Percentiles rank a stretch among this genome's conserved stretches.
phyloP scores from a whole-genome alignment of 2,888 invertebrate genomes.

The Noctua janthe region DNA sequence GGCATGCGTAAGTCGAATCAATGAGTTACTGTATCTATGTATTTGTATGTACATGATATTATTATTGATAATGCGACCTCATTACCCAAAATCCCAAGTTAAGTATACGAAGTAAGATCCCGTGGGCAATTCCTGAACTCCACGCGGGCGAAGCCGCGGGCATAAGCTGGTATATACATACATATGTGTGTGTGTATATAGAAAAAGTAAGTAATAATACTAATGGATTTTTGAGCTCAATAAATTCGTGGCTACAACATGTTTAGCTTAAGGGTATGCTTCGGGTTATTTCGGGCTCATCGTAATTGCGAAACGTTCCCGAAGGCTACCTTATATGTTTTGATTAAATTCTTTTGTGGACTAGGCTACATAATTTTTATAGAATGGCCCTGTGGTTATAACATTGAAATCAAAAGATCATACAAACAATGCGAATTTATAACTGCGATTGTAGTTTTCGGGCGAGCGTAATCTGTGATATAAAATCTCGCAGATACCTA shows the following conservation, averaged over 20 bases:
- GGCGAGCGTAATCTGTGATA: conserved; percentile 1
- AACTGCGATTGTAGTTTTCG: conserved; percentile 1
- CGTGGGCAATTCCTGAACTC: too few relatives aligned
- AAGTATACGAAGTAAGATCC: too few relatives aligned
- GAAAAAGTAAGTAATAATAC: conserved; percentile 3
- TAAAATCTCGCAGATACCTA: not conserved
- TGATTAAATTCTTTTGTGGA: conserved; percentile 5
- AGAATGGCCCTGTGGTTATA: conserved; percentile 3
- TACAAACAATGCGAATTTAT: conserved; percentile 3
- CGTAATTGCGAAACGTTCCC: not conserved
- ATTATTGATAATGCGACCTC: conserved; percentile 51
- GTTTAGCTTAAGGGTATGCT: not conserved
- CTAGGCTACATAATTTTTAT: not conserved
- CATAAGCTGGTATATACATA: too few relatives aligned
- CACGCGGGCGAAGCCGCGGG: too few relatives aligned
- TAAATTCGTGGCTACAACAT: not conserved
- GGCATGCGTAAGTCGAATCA: conserved; percentile 82
- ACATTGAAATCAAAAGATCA: conserved; percentile 11
- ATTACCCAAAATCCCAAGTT: conserved; percentile 30
- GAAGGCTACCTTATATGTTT: not conserved
- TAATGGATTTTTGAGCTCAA: not conserved
- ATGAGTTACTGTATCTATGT: conserved; percentile 60
- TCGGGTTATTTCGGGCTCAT: not conserved
- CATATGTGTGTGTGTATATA: not conserved
- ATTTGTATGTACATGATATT: conserved; percentile 19